Evolutionary conservation across 2,113 vertebrate genomes (phyloP), one percentile per base, ranked within the genome.

Genomic region (Heliornis fulica): DNA sequence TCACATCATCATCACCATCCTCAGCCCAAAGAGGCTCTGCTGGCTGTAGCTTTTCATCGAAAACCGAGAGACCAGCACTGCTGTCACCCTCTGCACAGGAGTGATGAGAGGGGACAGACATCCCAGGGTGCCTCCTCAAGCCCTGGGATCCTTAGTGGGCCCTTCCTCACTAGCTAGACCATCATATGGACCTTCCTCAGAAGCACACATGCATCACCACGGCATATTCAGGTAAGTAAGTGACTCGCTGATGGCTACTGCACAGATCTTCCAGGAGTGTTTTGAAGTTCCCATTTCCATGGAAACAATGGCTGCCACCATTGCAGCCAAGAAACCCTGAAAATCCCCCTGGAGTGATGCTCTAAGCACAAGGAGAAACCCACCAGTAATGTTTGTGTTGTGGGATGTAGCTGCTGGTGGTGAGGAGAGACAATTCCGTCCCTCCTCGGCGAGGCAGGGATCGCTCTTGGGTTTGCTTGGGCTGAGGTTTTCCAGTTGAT

Each of bases 391-490:
- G 41, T 36, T 17, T 9, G 25, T 15, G 60, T 31, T 17, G n/a
- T 4, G 3, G 2, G 6, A 13, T 5, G 45, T 20, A 19, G 65
- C 0, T 45, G 65, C 2, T 7, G 8, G 48, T 3, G 11, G 38
- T 0, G 8, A 34, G 20, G 48, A 14, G 20, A 31, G 19, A 8
- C 4, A 3, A 50, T 8, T 31, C 43, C 11, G 51, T 21, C 17
- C 31, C 25, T 32, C 19, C 1, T 4, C 54, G 0, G 11, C 0
- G 11, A 26, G 71, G 23, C 43, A 20, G 60, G 43, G 60, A 53
- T 43, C 1, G 0, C 8, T 5, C 31, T 7, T 32, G 60, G 31
- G 4, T n/a, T 11, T n/a, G 43, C 50, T 16, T 1, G 0, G 56
- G 25, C 13, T 0, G 15, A 74, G 19, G 20, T 31, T 28, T 13